Base-by-base conservation (phyloP, 2,888 invertebrate genomes). In the Pollenia angustigena region DNA sequence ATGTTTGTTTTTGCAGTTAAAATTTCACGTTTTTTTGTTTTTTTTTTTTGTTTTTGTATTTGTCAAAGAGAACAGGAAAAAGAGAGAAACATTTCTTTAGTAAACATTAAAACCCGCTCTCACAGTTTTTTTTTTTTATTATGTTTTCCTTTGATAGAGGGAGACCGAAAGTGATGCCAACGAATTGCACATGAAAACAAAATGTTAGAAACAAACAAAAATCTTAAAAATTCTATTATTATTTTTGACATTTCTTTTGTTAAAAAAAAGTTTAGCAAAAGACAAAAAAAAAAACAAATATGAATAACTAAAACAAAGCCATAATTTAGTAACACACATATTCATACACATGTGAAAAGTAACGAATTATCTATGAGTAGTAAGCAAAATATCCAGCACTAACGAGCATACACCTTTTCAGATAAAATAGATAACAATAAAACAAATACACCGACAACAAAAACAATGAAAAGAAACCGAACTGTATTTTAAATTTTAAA, bases 361-460 rank as follows among this genome's bases (percentile, higher is more conserved):
- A 85, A 85, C 84, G 79, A 85, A 85, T 85, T 85, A 85, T 85
- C 79, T 83, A 56, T 64, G 76, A 69, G 71, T 78, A 78, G 71
- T 78, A 78, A 83, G 62, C 76, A 82, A 42, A 23, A 75, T 46
- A 56, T 32, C 32, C 52, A 80, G 71, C 32, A 32, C 32, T 32
- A 32, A 32, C 62, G 82, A 52, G 71, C 62, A 76, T 84, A 85
- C 74, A 85, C 84, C 79, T 85, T 74, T 85, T 62, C 60, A 85
- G 84, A 85, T 85, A 84, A 84, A 79, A 72, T 46, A 84, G 74
- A 84, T 71, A 79, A 84, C 72, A 84, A 79, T 46, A 83, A 71
- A 69, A 32, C 32, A 6, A 82, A 46, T 44, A 71, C 52, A 78
- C 64, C 18, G 50, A 74, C 48, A 72, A 81, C 11, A 46, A 76